These are phyloP conservation scores for Trichopoda pennipes DNA, from an alignment of 2,888 invertebrate species.

Conservation along the genomic window DNA sequence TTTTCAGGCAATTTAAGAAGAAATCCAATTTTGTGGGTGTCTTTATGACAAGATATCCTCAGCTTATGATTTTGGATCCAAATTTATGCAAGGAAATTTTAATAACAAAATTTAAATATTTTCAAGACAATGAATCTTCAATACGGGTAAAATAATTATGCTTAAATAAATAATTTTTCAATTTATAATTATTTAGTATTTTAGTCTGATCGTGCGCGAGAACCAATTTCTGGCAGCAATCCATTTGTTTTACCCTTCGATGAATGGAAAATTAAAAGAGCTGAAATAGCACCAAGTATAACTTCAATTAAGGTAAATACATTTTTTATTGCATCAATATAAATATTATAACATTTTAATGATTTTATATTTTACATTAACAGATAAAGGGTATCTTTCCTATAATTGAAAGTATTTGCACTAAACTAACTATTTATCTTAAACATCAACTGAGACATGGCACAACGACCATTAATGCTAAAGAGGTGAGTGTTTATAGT, in stretches of 20 bases:
- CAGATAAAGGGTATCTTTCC: constrained; percentile 67
- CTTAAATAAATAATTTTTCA: too few relatives aligned
- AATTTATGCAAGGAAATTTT: constrained; percentile 79
- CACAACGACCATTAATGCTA: constrained; percentile 23
- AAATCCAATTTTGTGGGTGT: constrained; percentile 77
- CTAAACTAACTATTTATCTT: constrained; percentile 35
- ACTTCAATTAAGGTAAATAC: constrained; percentile 80
- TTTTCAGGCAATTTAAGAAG: constrained; percentile 74
- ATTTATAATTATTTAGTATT: neutral
- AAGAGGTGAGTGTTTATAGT: constrained; percentile 37
- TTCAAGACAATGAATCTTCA: constrained; percentile 76
- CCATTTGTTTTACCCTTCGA: constrained; percentile 73
- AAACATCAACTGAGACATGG: constrained; percentile 7
- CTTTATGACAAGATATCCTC: constrained; percentile 77
- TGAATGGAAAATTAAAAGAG: constrained; percentile 81
- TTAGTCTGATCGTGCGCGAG: constrained; percentile 62
- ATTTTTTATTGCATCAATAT: too few relatives aligned
- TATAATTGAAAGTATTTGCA: constrained; percentile 45
- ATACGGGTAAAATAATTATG: constrained; percentile 60
- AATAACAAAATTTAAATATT: constrained; percentile 79
- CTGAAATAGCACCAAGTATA: constrained; percentile 81
- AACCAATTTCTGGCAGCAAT: constrained; percentile 67
- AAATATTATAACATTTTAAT: too few relatives aligned
- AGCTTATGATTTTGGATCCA: constrained; percentile 79
- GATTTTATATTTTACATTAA: neutral